These are phyloP conservation scores for fruit fly (Drosophila melanogaster) DNA, from an alignment of 1,140 invertebrate genomes.

Conservation along the genomic window Release_6_plus_ISO1_MT NC_004354.4:18278501-18279000, in stretches of 20 bases:
- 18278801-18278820: conserved; percentile 55
- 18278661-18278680: conserved; percentile 7
- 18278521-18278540: conserved; percentile 67
- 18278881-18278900: conserved; percentile 54
- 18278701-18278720: conserved; percentile 51
- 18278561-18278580: conserved; percentile 3
- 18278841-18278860: conserved; percentile 16
- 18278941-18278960: background rate
- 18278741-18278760: conserved; percentile 57
- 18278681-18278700: conserved; percentile 64
- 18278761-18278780: conserved; percentile 7
- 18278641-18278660: background rate
- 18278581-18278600: conserved; percentile 42
- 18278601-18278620: background rate
- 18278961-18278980: background rate
- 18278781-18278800: background rate
- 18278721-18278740: conserved; percentile 77
- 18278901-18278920: conserved; percentile 21
- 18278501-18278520: conserved; percentile 65
- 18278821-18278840: conserved; percentile 57
- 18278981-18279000: too few relatives aligned
- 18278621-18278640: background rate
- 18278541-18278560: conserved; percentile 68
- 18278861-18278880: background rate
- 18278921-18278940: conserved; percentile 14